Evolutionary conservation across 2,888 invertebrate genomes (phyloP).

Genomic region (Arctia plantaginis): DNA sequence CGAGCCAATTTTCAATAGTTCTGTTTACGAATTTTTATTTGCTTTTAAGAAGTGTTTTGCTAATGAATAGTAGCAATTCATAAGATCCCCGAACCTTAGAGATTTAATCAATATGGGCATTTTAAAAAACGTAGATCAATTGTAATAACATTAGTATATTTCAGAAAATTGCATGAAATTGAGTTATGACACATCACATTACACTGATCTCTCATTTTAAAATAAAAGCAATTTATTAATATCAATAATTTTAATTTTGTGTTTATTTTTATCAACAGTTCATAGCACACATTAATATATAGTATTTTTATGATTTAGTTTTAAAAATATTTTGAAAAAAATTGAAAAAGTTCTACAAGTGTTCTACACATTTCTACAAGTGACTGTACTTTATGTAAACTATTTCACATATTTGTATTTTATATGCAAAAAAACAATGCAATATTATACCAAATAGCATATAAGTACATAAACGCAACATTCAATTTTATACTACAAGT

Average conservation of each 20-base stretch:
- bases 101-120: not conserved
- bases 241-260: slow-evolving; percentile 6
- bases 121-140: not conserved
- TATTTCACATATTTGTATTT: slow-evolving; percentile 8
- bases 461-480: slow-evolving; percentile 30
- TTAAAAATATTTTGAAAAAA: not conserved
- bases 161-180: slow-evolving; percentile 5
- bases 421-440: slow-evolving; percentile 20
- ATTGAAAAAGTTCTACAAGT: not conserved
- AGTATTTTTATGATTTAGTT: not conserved
- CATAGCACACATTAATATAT: not conserved
- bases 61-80: slow-evolving; percentile 5
- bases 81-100: slow-evolving; percentile 3
- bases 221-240: not conserved
- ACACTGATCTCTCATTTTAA: slow-evolving; percentile 37
- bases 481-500: slow-evolving; percentile 37
- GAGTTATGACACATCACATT: slow-evolving; percentile 21
- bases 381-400: not conserved
- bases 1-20: not conserved
- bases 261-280: not conserved
- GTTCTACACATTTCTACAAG: not conserved
- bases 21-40: slow-evolving; percentile 27
- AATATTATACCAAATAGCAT: slow-evolving; percentile 43
- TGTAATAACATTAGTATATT: not conserved
- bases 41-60: too few relatives aligned